Evolutionary conservation across 2,888 invertebrate species (phyloP), one percentile per base, ranked within the genome.

Genomic region (Drosophila borealis): DNA sequence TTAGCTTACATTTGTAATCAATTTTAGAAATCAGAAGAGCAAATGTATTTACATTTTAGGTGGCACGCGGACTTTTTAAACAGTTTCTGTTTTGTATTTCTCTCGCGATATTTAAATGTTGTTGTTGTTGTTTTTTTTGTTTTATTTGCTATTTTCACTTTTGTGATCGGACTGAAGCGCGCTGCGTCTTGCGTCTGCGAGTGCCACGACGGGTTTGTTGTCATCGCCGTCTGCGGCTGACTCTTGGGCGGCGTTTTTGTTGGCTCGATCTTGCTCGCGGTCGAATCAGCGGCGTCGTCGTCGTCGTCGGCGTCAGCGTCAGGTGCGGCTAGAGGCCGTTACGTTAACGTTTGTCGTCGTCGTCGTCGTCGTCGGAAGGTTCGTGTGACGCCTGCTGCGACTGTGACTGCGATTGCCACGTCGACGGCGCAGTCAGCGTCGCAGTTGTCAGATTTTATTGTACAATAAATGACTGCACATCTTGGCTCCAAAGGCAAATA

Each of bases 191-290:
- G 78, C 71, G 78, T 86, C 83, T 80, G 86, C 75, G 83, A 88
- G 70, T 80, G 83, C 88, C 87, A 86, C 83, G 83, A 84, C 83
- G 88, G 83, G 83, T 84, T 84, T 84, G 88, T 88, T 86, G 87
- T 80, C 82, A 88, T 79, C 77, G 72, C 66, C 88, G 81, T 79
- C 79, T 82, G 81, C 73, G 75, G 61, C 57, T 80, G 88, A 74
- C 88, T 88, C 88, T 88, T 83, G 82, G 88, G 77, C 88, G 83
- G 80, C 75, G 54, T 68, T 88, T 78, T 82, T 86, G 74, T 79
- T 85, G 88, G 88, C 88, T 68, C 83, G 83, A 83, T 83, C 88
- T 83, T 76, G 88, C 73, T 84, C 81, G 85, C 69, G 60, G 75
- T 68, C 51, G 70, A 46, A 11, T 49, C 53, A 57, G 3, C 49